Base-by-base conservation (phyloP, 2,888 invertebrate species). In the Eupithecia insigniata region DNA sequence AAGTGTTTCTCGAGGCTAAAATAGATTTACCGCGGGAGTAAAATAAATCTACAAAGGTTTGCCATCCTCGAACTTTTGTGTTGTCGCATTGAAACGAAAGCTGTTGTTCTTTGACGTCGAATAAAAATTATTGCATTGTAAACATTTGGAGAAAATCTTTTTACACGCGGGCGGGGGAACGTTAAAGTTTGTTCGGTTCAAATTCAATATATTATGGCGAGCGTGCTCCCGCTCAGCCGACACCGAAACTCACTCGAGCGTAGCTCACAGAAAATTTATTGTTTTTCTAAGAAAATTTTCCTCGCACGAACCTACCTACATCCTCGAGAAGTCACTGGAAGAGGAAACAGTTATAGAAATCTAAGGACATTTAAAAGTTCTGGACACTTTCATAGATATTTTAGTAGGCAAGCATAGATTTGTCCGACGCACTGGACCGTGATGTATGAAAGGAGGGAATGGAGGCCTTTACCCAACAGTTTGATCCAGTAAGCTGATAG, bases 151-250 rank as follows among this genome's bases (percentile, higher is more conserved):
- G 89, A 87, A 90, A 92, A 93, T 92, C 91, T 91, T 92, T 92
- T 92, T 91, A 92, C 90, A 90, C 86, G 88, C 88, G 87, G 78
- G 88, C 87, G 84, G 84, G 86, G 86, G 89, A 90, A 91, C 89
- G 92, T 87, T 86, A 92, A 93, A 94, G 90, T 93, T 94, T 93
- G 92, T 93, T 92, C 93, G 92, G 92, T 94, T 93, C 92, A 92
- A 92, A 94, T 94, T 93, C 93, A 94, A 94, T 94, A 93, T 94
- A 93, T 93, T 94, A 93, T 89, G 90, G 92, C 89, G 92, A 89
- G 93, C 93, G 93, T 92, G 93, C 93, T 90, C 91, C 88, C 91
- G 90, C 89, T 92, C 91, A 91, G 90, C 91, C 93, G 92, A 93
- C 93, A 92, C 91, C 89, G 90, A 92, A 93, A 92, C 92, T 92